Conservation (phyloP, 2,113 vertebrate species). For the Brachypteracias leptosomus region DNA sequence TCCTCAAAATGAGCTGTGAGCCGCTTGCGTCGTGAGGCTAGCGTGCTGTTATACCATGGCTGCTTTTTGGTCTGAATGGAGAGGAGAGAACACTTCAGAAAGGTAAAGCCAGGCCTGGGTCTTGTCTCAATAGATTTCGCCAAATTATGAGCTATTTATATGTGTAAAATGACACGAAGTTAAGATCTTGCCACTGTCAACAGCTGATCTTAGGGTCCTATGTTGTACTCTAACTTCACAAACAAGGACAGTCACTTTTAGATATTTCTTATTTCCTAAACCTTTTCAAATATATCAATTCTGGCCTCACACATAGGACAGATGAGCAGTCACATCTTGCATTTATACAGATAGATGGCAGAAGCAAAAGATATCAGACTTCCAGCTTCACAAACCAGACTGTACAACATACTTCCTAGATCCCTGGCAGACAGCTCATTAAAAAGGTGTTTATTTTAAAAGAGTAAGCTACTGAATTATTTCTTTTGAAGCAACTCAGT, state of each 20-base stretch:
- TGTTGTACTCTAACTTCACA: not conserved
- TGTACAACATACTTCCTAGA: not conserved
- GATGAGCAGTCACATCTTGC: not conserved
- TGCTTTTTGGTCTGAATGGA: constrained; percentile 90
- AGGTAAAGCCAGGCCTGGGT: not conserved
- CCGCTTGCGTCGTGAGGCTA: constrained; percentile 92
- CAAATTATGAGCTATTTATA: not conserved
- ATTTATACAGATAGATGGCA: not conserved
- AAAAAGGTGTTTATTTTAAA: not conserved
- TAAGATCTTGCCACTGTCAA: not conserved
- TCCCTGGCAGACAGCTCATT: not conserved
- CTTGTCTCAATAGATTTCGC: not conserved
- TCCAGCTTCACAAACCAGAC: not conserved
- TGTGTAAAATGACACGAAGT: not conserved
- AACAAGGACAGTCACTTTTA: not conserved
- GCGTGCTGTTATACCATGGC: constrained; percentile 95
- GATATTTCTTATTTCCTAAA: not conserved
- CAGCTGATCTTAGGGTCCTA: not conserved
- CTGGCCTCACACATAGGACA: not conserved
- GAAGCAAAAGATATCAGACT: not conserved
- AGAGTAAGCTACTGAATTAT: not conserved
- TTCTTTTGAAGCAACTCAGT: not conserved
- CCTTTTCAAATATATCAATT: not conserved
- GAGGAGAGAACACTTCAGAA: constrained; percentile 10
- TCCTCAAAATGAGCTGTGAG: constrained; percentile 98